Evolutionary conservation across 2,797 vertebrate species (phyloP).

Genomic region (Adelosebastes latens): DNA sequence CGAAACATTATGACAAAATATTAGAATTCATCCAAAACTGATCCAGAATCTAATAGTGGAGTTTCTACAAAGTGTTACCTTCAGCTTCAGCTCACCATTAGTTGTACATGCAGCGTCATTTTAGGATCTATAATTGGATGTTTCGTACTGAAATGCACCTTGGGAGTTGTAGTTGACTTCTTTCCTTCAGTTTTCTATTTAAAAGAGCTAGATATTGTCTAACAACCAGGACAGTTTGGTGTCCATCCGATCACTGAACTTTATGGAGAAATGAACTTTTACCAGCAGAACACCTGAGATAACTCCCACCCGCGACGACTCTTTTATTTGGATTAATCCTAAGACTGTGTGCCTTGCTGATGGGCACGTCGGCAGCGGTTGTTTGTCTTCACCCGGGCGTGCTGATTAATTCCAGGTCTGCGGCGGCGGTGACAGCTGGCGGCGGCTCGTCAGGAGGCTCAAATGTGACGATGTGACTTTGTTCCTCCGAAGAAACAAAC

Average conservation of each 20-base stretch:
- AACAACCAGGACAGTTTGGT: background rate
- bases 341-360: constrained; percentile 11
- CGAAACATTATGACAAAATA: background rate
- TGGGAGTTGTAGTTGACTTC: background rate
- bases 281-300: background rate
- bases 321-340: background rate
- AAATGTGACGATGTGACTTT: constrained; percentile 43
- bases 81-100: too few species aligned
- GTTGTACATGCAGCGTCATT: too few species aligned
- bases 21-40: background rate
- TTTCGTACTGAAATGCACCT: background rate
- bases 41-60: background rate
- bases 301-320: background rate
- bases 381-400: background rate
- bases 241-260: background rate
- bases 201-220: background rate
- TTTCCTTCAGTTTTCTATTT: background rate
- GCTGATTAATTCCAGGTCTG: constrained; percentile 55
- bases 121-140: background rate
- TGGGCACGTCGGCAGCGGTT: constrained; percentile 27
- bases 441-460: constrained; percentile 35
- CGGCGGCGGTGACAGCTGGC: constrained; percentile 46
- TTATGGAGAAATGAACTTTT: background rate
- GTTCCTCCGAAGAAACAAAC: constrained; percentile 56
- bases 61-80: too few species aligned